Percentiles rank a stretch among this genome's conserved stretches.
Conservation (phyloP, 2,888 invertebrate genomes). For the Caenorhabditis zanzibari region DNA sequence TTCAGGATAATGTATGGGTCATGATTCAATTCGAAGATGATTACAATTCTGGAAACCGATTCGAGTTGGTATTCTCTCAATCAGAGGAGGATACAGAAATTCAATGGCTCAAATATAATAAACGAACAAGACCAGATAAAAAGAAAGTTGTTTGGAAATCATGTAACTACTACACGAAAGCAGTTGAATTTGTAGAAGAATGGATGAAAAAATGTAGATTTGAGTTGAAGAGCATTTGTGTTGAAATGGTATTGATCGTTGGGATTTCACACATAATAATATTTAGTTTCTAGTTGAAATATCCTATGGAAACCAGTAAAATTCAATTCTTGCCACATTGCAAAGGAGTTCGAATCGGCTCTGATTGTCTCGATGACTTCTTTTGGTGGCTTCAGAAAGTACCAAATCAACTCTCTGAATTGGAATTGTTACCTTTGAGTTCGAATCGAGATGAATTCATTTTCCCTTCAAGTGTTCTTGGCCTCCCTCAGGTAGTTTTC, state of each 20-base stretch:
- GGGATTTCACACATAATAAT: neutral
- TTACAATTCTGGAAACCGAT: neutral
- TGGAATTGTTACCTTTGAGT: neutral
- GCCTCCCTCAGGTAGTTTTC: neutral
- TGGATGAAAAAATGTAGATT: conserved; percentile 21
- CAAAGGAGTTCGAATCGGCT: neutral
- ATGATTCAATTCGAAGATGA: neutral
- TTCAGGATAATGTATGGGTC: conserved; percentile 12
- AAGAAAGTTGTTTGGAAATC: neutral
- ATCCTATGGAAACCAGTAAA: conserved; percentile 8
- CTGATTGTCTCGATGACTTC: neutral
- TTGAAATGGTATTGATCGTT: neutral
- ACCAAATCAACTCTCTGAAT: neutral
- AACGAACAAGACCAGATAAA: neutral
- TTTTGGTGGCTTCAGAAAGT: conserved; percentile 38
- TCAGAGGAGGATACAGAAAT: conserved; percentile 5
- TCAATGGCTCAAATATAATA: conserved; percentile 7
- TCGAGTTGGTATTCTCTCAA: conserved; percentile 26
- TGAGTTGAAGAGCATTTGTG: neutral
- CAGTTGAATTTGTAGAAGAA: conserved; percentile 23
- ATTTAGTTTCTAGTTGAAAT: conserved; percentile 6
- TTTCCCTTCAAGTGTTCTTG: neutral
- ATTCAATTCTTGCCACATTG: conserved; percentile 2
- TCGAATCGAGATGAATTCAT: neutral
- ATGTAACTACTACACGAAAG: conserved; percentile 15